Percentiles rank a stretch among this genome's conserved stretches.
Evolutionary conservation across 2,113 vertebrate species (phyloP).

Genomic region (Periophthalmodon schlosseri): DNA sequence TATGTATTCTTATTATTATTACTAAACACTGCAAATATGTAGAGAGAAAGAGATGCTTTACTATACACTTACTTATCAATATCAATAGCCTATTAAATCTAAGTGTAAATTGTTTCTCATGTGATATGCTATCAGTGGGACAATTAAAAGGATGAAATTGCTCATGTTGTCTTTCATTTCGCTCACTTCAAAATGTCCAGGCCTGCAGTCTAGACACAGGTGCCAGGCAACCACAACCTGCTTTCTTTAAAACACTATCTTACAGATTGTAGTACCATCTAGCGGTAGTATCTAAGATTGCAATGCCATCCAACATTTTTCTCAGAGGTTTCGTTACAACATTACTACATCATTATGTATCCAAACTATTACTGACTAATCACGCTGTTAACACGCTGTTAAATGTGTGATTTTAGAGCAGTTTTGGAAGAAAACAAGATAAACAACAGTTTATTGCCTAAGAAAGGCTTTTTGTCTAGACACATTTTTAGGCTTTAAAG

Average conservation of each 20-base stretch:
- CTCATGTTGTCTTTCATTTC: not conserved
- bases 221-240: not conserved
- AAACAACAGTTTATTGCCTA: not conserved
- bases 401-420: not conserved
- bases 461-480: not conserved
- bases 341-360: not conserved
- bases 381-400: not conserved
- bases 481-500: not conserved
- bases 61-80: no score
- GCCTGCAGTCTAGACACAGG: no score
- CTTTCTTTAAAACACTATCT: not conserved
- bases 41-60: no score
- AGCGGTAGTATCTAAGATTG: not conserved
- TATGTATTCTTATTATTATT: no score
- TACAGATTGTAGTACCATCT: not conserved
- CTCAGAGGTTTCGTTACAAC: not conserved
- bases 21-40: no score
- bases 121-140: no score
- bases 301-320: not conserved
- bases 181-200: no score
- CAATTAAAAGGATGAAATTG: not conserved
- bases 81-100: no score
- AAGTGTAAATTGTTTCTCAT: no score
- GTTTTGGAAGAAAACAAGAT: not conserved
- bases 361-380: not conserved